Percentiles rank a stretch among this genome's conserved stretches.
phyloP scores from a whole-genome alignment of 2,888 invertebrate species.

The Coecobrya sp. region DNA sequence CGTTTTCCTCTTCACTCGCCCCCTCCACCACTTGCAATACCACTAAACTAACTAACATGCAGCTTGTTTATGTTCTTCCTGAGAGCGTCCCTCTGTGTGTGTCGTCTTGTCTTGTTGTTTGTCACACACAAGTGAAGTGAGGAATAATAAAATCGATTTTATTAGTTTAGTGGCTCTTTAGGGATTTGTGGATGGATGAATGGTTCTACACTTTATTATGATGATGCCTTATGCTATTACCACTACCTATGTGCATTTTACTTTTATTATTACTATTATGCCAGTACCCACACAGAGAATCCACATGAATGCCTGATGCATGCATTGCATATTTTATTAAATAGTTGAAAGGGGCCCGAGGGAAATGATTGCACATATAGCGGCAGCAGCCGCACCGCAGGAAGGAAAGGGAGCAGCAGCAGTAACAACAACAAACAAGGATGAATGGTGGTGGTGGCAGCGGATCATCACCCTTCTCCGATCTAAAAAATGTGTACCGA shows the following conservation, averaged over 20 bases:
- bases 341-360: constrained; percentile 52
- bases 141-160: constrained; percentile 85
- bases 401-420: constrained; percentile 39
- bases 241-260: neutral
- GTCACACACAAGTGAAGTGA: constrained; percentile 63
- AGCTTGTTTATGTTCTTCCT: constrained; percentile 7
- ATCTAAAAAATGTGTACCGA: neutral
- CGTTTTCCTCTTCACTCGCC: constrained; percentile 58
- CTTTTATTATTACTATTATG: constrained; percentile 23
- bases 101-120: constrained; percentile 61
- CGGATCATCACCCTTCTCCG: constrained; percentile 32
- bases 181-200: constrained; percentile 81
- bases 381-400: neutral
- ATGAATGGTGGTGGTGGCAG: constrained; percentile 21
- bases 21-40: constrained; percentile 27
- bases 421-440: constrained; percentile 25
- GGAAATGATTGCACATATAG: constrained; percentile 10
- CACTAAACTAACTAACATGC: neutral
- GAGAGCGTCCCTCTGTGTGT: constrained; percentile 12
- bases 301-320: constrained; percentile 36
- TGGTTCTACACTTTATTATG: constrained; percentile 13
- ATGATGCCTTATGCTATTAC: neutral
- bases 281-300: neutral
- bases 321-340: constrained; percentile 53
- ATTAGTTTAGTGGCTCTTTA: constrained; percentile 85